Base-by-base conservation (phyloP, 2,113 vertebrate species). In the Proterorhinus semilunaris region DNA sequence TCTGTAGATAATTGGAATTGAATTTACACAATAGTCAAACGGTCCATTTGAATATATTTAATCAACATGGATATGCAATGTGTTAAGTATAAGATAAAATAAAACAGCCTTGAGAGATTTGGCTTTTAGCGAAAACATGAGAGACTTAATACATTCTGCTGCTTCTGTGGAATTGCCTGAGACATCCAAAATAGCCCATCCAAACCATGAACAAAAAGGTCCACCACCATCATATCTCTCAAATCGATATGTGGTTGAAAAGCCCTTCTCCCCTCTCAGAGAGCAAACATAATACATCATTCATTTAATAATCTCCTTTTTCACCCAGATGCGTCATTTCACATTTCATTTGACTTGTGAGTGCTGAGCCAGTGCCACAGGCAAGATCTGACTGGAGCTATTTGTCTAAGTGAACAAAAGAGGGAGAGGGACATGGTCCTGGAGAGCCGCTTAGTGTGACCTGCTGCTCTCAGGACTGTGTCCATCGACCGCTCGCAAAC, bases 321-420 rank as follows among this genome's bases (percentile, higher is more conserved):
- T 48, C 12, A 61, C 6, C 53, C 62, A 44, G 64, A 67, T 62
- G 52, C 67, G 58, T 61, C 68, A 57, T 62, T 59, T 50, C 45
- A 43, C 43, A 8, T 65, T 72, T 72, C 64, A 53, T 78, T 69
- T 80, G 72, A 84, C 82, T 82, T 62, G 66, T 71, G 69, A 65
- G 44, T 42, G 69, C 74, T 55, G 76, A 68, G 62, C 71, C 68
- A 65, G 17, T 57, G 71, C 78, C 74, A 67, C 62, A 46, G 76
- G 79, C 79, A 51, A 73, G 70, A 71, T 82, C 67, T 78, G 65
- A 75, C 74, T 80, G 17, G 0, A 75, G 76, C 76, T 57, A 72
- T 81, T 76, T 79, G 66, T 83, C 76, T 68, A 36, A 57, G 68
- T 0, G 66, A 84, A 68, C 66, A 66, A 57, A 81, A 53, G 66